Conservation (phyloP, 64 coral and sea anemone species). For the Platygyra sinensis region DNA sequence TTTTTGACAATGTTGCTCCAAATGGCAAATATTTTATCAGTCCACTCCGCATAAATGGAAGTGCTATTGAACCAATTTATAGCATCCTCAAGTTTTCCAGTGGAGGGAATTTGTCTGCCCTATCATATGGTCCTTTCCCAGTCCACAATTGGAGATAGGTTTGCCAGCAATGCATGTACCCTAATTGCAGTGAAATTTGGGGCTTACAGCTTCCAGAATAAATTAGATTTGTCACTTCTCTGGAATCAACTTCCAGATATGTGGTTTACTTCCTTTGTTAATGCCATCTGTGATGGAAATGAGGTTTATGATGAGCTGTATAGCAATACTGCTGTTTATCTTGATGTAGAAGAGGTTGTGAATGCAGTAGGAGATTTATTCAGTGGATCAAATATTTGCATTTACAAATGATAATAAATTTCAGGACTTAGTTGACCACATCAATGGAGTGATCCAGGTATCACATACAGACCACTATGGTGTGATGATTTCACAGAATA, state of each 20-base stretch:
- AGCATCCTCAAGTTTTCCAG: conserved; percentile 27
- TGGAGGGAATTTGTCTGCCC: conserved; percentile 41
- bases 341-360: too few species aligned
- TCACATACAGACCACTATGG: too few species aligned
- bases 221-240: conserved; percentile 32
- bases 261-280: conserved; percentile 29
- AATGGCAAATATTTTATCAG: conserved; percentile 54
- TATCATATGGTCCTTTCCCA: conserved; percentile 34
- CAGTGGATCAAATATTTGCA: too few species aligned
- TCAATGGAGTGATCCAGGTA: too few species aligned
- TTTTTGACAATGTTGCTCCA: conserved; percentile 17
- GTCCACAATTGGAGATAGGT: not conserved
- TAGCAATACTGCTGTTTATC: too few species aligned
- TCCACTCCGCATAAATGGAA: conserved; percentile 54
- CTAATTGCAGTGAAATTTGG: not conserved
- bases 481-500: too few species aligned
- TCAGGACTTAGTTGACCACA: too few species aligned
- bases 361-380: too few species aligned
- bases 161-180: conserved; percentile 42
- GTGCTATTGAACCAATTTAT: conserved; percentile 39
- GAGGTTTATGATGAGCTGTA: too few species aligned
- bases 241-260: conserved; percentile 47
- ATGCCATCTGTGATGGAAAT: too few species aligned
- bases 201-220: conserved; percentile 13
- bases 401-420: too few species aligned